Percentiles rank a stretch among this genome's conserved stretches.
Evolutionary conservation across 2,113 vertebrate species (phyloP).

Genomic region (Onychorhynchus coronatus): DNA sequence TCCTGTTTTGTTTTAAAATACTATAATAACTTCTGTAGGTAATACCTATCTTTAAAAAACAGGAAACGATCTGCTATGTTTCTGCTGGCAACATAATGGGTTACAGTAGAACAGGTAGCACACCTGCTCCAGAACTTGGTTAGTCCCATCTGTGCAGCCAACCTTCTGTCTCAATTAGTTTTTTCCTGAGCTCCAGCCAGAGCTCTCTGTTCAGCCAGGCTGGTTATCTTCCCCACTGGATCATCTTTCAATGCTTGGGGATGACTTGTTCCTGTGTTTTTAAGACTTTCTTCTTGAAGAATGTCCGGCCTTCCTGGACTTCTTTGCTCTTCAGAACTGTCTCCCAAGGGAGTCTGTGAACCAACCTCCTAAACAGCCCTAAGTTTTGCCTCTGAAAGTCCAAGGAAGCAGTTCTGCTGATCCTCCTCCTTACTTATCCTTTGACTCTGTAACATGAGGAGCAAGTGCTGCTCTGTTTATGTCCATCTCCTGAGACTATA

Average conservation of each 20-base stretch:
- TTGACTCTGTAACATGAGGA: background rate
- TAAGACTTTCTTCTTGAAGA: background rate
- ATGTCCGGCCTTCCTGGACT: background rate
- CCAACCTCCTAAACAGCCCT: background rate
- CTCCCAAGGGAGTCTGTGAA: background rate
- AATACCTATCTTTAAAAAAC: background rate
- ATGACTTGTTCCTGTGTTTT: background rate
- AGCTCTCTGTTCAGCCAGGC: background rate
- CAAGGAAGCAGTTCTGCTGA: background rate
- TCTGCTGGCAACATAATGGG: background rate
- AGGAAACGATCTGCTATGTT: background rate
- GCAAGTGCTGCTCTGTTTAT: background rate
- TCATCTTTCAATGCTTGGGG: background rate
- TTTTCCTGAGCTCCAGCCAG: background rate
- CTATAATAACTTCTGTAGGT: background rate
- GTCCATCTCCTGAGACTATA: fast-evolving
- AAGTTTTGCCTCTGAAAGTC: background rate
- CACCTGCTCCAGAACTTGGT: background rate
- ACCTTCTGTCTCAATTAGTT: background rate
- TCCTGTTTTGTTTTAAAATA: background rate
- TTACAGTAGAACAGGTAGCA: background rate
- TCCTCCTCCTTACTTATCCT: background rate
- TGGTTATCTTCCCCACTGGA: background rate
- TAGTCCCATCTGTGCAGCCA: background rate
- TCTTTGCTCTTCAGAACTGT: background rate